Evolutionary conservation across 1,140 invertebrate genomes (phyloP).

Genomic region (Steinernema feltiae): DNA sequence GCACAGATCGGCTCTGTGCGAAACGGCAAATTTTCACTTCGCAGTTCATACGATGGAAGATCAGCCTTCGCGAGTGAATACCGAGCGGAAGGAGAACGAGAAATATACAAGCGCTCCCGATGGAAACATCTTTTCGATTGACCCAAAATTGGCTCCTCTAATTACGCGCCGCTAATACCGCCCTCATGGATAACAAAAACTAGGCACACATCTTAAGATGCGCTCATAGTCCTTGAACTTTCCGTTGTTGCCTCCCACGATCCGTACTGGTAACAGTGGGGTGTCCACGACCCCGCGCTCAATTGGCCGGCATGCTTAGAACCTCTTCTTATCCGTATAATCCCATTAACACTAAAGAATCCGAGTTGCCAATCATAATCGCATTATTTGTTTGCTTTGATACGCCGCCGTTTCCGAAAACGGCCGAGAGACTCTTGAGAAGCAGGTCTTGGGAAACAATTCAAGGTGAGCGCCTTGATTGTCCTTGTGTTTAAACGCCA

Average conservation of each 20-base stretch:
- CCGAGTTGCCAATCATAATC: not conserved
- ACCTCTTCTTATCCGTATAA: not conserved
- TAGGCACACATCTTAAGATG: not conserved
- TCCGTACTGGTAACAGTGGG: not conserved
- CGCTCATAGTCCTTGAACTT: conserved; percentile 6
- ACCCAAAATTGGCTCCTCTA: not conserved
- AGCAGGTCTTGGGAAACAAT: too few relatives aligned
- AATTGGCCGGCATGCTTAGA: not conserved
- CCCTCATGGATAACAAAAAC: not conserved
- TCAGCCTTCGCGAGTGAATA: too few relatives aligned
- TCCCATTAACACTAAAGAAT: not conserved
- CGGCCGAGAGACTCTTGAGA: too few relatives aligned
- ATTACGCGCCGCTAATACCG: not conserved
- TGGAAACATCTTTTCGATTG: too few relatives aligned
- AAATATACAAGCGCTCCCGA: too few relatives aligned
- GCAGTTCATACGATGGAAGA: too few relatives aligned
- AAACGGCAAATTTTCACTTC: not conserved
- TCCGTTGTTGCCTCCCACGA: not conserved
- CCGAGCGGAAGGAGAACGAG: too few relatives aligned
- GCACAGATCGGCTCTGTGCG: not conserved
- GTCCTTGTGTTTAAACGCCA: too few relatives aligned
- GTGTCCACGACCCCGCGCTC: not conserved
- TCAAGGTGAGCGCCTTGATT: too few relatives aligned
- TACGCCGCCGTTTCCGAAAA: not conserved
- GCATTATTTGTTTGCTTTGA: not conserved